Percentiles rank a stretch among this genome's conserved stretches.
phyloP scores from a whole-genome alignment of 2,797 vertebrate species.

The Threskiornis aethiopicus region DNA sequence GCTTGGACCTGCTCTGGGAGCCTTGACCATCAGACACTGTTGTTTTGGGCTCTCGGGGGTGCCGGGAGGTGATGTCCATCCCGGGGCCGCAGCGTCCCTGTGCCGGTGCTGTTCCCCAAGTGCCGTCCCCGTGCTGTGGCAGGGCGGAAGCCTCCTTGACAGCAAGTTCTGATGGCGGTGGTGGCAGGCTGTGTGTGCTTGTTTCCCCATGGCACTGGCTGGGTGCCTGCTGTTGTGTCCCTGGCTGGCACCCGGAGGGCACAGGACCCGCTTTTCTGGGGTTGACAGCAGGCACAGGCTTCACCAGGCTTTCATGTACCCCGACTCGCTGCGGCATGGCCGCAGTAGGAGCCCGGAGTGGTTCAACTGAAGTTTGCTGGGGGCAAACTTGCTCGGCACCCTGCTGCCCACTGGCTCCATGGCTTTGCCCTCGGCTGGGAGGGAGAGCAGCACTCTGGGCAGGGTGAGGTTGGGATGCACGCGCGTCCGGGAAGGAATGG shows the following conservation, averaged over 20 bases:
- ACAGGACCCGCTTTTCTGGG: neutral
- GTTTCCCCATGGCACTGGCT: neutral
- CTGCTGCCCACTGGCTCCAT: neutral
- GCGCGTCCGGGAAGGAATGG: neutral
- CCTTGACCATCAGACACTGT: neutral
- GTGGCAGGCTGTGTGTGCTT: fast-evolving
- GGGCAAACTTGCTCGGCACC: neutral
- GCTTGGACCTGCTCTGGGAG: neutral
- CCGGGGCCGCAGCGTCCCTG: neutral
- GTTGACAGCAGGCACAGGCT: neutral
- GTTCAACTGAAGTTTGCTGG: neutral
- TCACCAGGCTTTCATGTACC: neutral
- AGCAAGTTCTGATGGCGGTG: neutral
- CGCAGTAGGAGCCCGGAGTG: fast-evolving
- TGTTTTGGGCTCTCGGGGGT: neutral
- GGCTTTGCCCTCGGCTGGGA: neutral
- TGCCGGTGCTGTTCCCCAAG: neutral
- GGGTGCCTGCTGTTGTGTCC: neutral
- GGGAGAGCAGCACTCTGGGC: neutral
- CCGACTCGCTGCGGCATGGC: fast-evolving
- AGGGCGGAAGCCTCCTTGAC: neutral
- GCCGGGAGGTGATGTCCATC: too few species aligned
- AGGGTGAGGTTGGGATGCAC: neutral
- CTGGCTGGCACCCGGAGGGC: neutral
- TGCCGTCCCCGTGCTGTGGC: fast-evolving